phyloP scores from a whole-genome alignment of 2,797 vertebrate genomes.

The Mallotus villosus region DNA sequence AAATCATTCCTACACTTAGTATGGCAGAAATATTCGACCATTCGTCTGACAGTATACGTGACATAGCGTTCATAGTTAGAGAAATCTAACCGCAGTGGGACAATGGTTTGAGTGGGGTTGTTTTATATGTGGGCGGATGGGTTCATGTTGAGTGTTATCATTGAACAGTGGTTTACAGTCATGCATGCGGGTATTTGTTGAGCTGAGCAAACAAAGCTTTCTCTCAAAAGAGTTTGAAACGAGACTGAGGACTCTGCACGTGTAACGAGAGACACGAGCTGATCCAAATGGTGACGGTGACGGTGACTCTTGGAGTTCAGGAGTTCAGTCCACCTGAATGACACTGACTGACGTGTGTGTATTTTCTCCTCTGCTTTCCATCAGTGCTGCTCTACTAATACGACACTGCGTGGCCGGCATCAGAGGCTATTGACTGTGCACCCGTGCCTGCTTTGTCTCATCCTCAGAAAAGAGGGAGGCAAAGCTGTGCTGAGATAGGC shows the following conservation, averaged over 20 bases:
- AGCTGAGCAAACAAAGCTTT: not conserved
- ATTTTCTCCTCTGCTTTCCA: slow-evolving; percentile 46
- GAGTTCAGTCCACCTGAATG: slow-evolving; percentile 63
- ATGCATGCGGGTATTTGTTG: not conserved
- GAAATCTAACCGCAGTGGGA: too few relatives aligned
- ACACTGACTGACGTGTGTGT: slow-evolving; percentile 60
- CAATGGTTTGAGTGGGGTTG: too few relatives aligned
- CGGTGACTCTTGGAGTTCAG: slow-evolving; percentile 49
- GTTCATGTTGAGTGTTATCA: too few relatives aligned
- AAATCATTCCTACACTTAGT: too few relatives aligned
- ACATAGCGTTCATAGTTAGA: too few relatives aligned
- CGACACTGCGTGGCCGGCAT: slow-evolving; percentile 42
- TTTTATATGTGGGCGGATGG: too few relatives aligned
- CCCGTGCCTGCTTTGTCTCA: slow-evolving; percentile 15
- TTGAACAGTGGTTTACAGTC: too few relatives aligned
- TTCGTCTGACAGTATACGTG: too few relatives aligned
- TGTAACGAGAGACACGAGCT: slow-evolving; percentile 12
- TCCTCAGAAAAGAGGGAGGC: slow-evolving; percentile 34
- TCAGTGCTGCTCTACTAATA: slow-evolving; percentile 34
- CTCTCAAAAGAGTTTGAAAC: not conserved
- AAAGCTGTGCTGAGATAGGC: slow-evolving; percentile 45
- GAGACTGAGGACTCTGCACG: too few relatives aligned
- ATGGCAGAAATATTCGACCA: too few relatives aligned
- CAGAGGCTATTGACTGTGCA: slow-evolving; percentile 35
- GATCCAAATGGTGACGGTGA: slow-evolving; percentile 62